Evolutionary conservation across 2,113 vertebrate species (phyloP), one percentile per base, ranked within the genome.

Genomic region (Aegithalos caudatus): DNA sequence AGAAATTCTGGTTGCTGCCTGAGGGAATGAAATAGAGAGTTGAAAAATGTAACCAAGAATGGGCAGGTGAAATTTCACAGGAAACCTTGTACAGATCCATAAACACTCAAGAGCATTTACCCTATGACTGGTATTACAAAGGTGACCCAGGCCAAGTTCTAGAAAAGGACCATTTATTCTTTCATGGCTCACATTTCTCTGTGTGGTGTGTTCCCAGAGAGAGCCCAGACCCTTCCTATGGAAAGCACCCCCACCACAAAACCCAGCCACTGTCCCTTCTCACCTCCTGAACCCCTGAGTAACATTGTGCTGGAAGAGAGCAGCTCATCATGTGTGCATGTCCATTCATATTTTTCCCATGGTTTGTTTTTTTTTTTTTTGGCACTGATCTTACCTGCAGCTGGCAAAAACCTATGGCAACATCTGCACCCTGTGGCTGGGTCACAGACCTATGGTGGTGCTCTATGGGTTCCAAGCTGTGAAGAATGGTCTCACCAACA

Each of bases 361-460:
- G 54, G 48, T 8, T 74, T 2, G 13, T 77, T 71, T 71, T 77
- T 84, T 42, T 2, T 15, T 77, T 71, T 71, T 77, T 84, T 42
- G 64, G 10, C 71, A 47, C 51, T 62, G 37, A 14, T 10, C 50
- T 64, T 65, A 67, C 50, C 57, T 44, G 38, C 92, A 98, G 97
- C 44, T 97, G 66, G 93, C 92, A 40, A 69, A 94, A 69, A 47
- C 28, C 16, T 95, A 97, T 4, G 91, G 97, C 62, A 82, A 79
- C 13, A 67, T 97, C 83, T 96, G 94, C 44, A 97, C 97, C 0
- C 2, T 95, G 69, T 98, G 97, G 97, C 1, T 97, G 37, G 96
- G 97, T n/a, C 61, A 66, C 10, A 78, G 6, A 11, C 96, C 95
- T 2, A 0, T 95, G 2, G 61, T 97, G 53, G 84, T 95, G 35